A percentile compares a stretch with the other conserved stretches of the same genome.
Conservation (phyloP, 2,797 vertebrate species). For the Anabacerthia variegaticeps region DNA sequence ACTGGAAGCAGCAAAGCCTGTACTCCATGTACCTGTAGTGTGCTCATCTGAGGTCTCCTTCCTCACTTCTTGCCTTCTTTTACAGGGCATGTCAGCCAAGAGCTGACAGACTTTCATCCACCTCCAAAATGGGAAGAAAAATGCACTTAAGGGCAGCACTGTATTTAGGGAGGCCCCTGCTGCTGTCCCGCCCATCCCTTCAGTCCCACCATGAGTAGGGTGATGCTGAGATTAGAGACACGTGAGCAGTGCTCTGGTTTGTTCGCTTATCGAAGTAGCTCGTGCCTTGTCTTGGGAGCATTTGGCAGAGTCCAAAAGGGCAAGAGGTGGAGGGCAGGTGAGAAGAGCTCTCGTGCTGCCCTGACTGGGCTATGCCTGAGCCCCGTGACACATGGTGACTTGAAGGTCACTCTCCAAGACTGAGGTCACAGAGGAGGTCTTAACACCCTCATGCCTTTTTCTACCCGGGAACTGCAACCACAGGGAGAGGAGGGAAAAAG, state of each 20-base stretch:
- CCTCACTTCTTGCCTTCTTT: neutral
- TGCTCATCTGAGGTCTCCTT: neutral
- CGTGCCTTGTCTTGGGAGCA: neutral
- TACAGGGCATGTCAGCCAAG: neutral
- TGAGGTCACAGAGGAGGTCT: no score
- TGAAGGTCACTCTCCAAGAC: neutral
- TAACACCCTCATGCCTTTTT: neutral
- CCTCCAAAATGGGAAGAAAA: neutral
- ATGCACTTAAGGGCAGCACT: accelerated
- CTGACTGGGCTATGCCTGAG: neutral
- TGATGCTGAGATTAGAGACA: accelerated
- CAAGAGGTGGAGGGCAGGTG: no score
- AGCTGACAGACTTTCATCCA: neutral
- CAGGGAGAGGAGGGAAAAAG: neutral
- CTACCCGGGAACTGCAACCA: neutral
- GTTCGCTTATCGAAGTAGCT: accelerated
- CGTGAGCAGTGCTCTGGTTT: neutral
- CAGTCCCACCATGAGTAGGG: accelerated
- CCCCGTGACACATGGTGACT: neutral
- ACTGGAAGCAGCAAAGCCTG: neutral
- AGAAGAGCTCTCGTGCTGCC: neutral
- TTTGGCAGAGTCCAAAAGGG: neutral
- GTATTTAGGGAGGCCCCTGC: neutral
- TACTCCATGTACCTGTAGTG: neutral
- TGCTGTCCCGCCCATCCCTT: neutral